phyloP scores from a whole-genome alignment of 2,113 vertebrate genomes.

The Hipposideros armiger region DNA sequence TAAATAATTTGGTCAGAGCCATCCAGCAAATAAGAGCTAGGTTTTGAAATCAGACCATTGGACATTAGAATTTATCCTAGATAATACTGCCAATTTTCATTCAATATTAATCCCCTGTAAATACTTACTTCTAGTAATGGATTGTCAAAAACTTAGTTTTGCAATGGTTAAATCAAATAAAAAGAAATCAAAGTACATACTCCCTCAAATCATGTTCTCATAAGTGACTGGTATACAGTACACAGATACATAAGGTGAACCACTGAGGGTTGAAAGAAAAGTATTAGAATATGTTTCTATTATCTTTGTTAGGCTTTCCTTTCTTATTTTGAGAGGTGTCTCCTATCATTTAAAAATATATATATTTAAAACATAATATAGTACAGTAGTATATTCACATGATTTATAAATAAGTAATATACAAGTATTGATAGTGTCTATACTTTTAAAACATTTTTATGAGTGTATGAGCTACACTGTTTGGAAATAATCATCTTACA shows the following conservation, averaged over 20 bases:
- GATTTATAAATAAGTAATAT: background rate
- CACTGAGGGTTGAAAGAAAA: rapidly evolving
- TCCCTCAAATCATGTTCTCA: background rate
- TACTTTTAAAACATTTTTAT: background rate
- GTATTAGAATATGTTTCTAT: background rate
- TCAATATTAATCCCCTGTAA: background rate
- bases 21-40: background rate
- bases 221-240: background rate
- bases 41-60: background rate
- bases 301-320: background rate
- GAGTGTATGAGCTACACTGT: background rate
- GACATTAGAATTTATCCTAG: background rate
- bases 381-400: background rate
- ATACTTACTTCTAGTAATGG: background rate
- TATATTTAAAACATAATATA: background rate
- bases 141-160: conserved; percentile 1
- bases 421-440: background rate
- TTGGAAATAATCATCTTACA: background rate
- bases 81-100: background rate
- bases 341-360: background rate
- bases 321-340: background rate
- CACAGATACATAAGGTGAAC: background rate
- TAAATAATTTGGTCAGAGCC: background rate
- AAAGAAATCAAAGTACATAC: background rate
- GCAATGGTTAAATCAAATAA: background rate